phyloP scores from a whole-genome alignment of 2,113 vertebrate genomes.

The Polypterus senegalus region DNA sequence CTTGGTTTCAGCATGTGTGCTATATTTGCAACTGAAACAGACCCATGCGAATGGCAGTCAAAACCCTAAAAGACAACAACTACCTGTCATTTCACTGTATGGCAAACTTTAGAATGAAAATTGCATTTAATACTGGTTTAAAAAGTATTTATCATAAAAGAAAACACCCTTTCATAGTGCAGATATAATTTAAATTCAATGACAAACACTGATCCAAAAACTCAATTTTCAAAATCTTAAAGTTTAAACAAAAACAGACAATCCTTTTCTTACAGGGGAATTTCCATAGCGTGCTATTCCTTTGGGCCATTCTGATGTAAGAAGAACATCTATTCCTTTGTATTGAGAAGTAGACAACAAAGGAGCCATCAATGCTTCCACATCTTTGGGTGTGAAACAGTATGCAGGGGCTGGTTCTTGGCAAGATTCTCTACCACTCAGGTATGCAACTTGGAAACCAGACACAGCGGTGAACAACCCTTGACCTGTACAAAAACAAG shows the following conservation, averaged over 20 bases:
- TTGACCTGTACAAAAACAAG: slow-evolving; percentile 48
- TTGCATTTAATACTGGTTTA: too few species aligned
- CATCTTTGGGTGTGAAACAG: slow-evolving; percentile 70
- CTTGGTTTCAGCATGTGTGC: slow-evolving; percentile 72
- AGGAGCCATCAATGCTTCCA: slow-evolving; percentile 49
- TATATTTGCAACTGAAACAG: slow-evolving; percentile 56
- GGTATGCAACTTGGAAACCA: slow-evolving; percentile 79
- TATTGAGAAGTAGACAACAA: slow-evolving; percentile 57
- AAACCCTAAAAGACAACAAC: slow-evolving; percentile 55
- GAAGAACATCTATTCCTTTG: slow-evolving; percentile 80
- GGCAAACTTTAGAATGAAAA: too few species aligned
- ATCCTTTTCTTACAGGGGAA: slow-evolving; percentile 49
- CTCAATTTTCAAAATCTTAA: background rate
- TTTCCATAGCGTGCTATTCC: slow-evolving; percentile 75
- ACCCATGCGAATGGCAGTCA: slow-evolving; percentile 69
- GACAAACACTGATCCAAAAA: background rate
- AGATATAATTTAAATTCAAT: too few species aligned
- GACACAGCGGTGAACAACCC: slow-evolving; percentile 75
- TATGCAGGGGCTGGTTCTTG: slow-evolving; percentile 61
- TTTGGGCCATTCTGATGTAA: slow-evolving; percentile 85
- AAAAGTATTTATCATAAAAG: too few species aligned
- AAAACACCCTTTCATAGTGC: too few species aligned
- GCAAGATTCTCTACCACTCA: slow-evolving; percentile 72
- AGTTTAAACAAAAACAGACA: background rate
- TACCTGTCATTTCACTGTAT: too few species aligned